These are phyloP conservation scores for Tadarida brasiliensis DNA, from an alignment of 2,797 vertebrate genomes.

Conservation along the genomic window DNA sequence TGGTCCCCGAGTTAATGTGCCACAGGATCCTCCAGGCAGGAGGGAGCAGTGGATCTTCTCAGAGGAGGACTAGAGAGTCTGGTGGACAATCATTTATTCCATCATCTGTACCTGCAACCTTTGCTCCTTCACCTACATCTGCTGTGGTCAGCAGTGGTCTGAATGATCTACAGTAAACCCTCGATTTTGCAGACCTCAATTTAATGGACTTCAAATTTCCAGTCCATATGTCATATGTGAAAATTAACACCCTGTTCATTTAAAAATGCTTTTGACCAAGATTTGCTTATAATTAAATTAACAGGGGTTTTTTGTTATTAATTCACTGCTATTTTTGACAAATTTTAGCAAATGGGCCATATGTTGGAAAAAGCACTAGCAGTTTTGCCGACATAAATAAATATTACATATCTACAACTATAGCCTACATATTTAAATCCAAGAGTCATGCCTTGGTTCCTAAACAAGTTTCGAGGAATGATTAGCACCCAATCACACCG, in stretches of 20 bases:
- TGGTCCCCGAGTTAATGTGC: constrained; percentile 95
- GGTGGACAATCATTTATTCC: constrained; percentile 85
- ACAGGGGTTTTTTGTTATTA: not conserved
- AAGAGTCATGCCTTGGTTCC: not conserved
- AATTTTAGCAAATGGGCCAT: not conserved
- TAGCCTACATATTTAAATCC: not conserved
- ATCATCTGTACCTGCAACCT: not conserved
- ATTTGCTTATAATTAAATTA: not conserved
- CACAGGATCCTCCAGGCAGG: constrained; percentile 96
- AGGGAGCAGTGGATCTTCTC: constrained; percentile 97
- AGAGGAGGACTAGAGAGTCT: constrained; percentile 97
- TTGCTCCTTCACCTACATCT: not conserved
- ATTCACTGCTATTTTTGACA: not conserved
- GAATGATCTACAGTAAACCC: not conserved
- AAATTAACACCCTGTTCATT: not conserved
- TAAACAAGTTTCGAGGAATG: not conserved
- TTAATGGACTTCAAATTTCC: not conserved
- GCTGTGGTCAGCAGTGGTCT: not conserved
- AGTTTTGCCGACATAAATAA: not conserved
- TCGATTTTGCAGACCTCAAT: not conserved
- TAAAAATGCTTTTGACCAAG: not conserved
- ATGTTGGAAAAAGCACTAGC: not conserved
- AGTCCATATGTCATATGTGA: not conserved
- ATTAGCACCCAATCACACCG: not conserved
- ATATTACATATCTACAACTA: not conserved